Evolutionary conservation across 2,888 invertebrate genomes (phyloP), one percentile per base, ranked within the genome.

Genomic region (Ormyrus rosae): DNA sequence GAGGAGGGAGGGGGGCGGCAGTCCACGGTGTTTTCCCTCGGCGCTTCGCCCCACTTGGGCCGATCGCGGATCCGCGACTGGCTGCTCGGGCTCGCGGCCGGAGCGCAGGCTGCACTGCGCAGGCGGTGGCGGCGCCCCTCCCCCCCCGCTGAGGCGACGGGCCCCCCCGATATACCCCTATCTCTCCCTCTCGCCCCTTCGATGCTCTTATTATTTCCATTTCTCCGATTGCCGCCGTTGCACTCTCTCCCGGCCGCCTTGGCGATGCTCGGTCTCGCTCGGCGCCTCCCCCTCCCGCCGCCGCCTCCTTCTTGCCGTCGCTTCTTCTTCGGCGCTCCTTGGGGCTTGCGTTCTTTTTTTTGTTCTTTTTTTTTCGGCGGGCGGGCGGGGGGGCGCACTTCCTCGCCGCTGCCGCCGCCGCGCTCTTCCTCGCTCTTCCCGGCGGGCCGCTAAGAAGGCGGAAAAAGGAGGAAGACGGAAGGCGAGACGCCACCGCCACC

Each of bases 71-170:
- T 77, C 65, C 77, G 63, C 74, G 34, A 58, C 60, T 58, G 34
- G 55, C 75, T 10, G 65, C 19, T 65, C 48, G 55, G 34, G 34
- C 34, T 34, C 34, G n/a, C n/a, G 53, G 65, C 55, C 10, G 65
- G 34, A 34, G 89, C 90, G 89, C 89, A 89, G 84, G 86, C 86
- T 89, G 90, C 90, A 89, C 89, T 88, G 89, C 90, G 89, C 89
- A 89, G 85, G 84, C 85, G 85, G 83, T 34, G 34, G 74, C 75
- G 79, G 74, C 83, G 81, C 67, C 7, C 64, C 53, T 48, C 46
- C 68, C 46, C 13, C 55, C 10, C 19, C 60, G 58, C 46, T 10
- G 51, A 10, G 58, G 11, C 51, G 45, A 9, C 13, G 19, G 19
- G 81, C 67, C 7, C 70, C 64, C 64, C 69, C 9, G 46, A 10